Evolutionary conservation across 2,113 vertebrate species (phyloP).

Genomic region (Cnemophilus loriae): DNA sequence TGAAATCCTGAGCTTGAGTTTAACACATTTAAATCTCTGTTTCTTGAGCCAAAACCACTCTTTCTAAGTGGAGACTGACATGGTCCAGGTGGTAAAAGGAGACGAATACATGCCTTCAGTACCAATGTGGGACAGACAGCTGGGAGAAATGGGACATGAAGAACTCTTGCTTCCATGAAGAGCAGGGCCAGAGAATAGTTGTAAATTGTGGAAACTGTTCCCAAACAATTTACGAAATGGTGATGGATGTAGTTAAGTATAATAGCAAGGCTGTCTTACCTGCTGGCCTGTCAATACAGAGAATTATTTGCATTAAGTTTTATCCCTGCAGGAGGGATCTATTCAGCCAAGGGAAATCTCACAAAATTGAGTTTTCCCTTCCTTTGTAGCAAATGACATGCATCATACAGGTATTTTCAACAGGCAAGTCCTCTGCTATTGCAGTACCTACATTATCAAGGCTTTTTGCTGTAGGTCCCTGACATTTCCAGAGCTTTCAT

Average conservation of each 20-base stretch:
- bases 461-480: background rate
- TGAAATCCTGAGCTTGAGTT: background rate
- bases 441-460: background rate
- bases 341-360: background rate
- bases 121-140: background rate
- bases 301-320: background rate
- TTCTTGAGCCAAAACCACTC: background rate
- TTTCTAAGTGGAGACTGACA: background rate
- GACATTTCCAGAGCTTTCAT: background rate
- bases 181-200: background rate
- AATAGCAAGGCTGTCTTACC: background rate
- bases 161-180: background rate
- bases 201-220: background rate
- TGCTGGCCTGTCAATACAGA: background rate
- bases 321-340: background rate
- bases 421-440: background rate
- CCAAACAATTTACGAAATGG: no score
- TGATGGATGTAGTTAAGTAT: background rate
- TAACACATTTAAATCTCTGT: background rate
- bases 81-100: background rate
- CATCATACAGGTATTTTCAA: background rate
- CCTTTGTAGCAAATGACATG: background rate
- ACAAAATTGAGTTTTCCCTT: background rate
- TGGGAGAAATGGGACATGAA: background rate
- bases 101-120: background rate